These are phyloP conservation scores for Habroteleia sp. DNA, from an alignment of 2,888 invertebrate genomes.

Conservation along the genomic window DNA sequence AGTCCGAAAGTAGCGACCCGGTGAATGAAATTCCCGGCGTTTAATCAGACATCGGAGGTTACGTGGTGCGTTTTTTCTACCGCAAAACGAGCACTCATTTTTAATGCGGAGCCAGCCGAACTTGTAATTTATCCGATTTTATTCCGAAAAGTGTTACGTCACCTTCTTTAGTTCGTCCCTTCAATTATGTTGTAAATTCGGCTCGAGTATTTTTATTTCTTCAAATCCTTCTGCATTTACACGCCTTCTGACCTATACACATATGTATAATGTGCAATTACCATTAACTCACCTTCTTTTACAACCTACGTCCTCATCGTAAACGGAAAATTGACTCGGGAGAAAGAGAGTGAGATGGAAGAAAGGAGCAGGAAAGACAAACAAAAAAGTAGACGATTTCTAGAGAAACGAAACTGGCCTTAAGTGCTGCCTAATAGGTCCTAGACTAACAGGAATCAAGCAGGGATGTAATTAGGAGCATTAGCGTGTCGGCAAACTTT, in stretches of 20 bases:
- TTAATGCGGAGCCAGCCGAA: constrained; percentile 9
- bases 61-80: constrained; percentile 25
- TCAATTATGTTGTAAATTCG: constrained; percentile 62
- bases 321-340: constrained; percentile 63
- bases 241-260: constrained; percentile 60
- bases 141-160: constrained; percentile 57
- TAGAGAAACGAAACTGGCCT: constrained; percentile 43
- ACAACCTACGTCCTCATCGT: constrained; percentile 63
- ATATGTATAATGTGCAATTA: constrained; percentile 63
- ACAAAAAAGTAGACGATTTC: constrained; percentile 48
- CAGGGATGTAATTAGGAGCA: constrained; percentile 71
- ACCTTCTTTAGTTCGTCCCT: constrained; percentile 55
- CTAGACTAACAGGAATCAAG: constrained; percentile 69
- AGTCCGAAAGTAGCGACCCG: not conserved
- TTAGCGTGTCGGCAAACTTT: constrained; percentile 68
- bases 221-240: constrained; percentile 62
- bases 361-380: constrained; percentile 1
- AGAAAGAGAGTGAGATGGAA: constrained; percentile 7
- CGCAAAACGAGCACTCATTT: constrained; percentile 6
- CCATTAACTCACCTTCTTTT: constrained; percentile 65
- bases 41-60: constrained; percentile 30
- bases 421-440: constrained; percentile 54
- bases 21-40: constrained; percentile 24
- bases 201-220: constrained; percentile 50
- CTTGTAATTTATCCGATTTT: constrained; percentile 54